phyloP scores from a whole-genome alignment of 2,113 vertebrate species.

The Hippocampus barbouri region DNA sequence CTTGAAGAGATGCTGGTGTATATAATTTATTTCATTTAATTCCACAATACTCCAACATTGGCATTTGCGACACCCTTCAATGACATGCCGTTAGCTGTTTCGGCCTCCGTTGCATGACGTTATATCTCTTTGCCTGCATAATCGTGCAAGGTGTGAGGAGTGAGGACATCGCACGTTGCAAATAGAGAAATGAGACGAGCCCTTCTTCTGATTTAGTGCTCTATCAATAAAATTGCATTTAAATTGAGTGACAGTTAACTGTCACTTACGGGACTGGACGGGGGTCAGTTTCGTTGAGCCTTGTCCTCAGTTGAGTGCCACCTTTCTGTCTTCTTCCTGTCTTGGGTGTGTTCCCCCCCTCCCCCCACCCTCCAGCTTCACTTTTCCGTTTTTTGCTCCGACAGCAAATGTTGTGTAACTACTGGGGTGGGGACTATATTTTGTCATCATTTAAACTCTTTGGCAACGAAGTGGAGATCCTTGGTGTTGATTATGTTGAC shows the following conservation, averaged over 20 bases:
- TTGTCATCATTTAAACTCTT: not conserved
- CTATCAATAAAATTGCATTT: too few relatives aligned
- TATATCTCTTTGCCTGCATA: too few relatives aligned
- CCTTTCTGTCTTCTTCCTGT: not conserved
- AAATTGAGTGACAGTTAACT: not conserved
- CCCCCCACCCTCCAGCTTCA: not conserved
- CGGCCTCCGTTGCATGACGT: too few relatives aligned
- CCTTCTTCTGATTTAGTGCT: too few relatives aligned
- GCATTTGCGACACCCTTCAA: too few relatives aligned
- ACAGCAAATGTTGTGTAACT: not conserved
- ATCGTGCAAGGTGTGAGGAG: too few relatives aligned
- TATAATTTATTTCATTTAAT: too few relatives aligned
- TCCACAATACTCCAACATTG: too few relatives aligned
- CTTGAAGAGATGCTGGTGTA: too few relatives aligned
- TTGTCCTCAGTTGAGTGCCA: not conserved
- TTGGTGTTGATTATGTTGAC: not conserved
- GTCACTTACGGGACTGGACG: not conserved
- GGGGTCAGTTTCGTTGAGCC: not conserved
- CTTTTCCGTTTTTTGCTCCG: not conserved
- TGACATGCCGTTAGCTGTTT: too few relatives aligned
- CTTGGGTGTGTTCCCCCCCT: not conserved
- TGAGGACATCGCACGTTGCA: too few relatives aligned
- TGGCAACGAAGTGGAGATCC: not conserved
- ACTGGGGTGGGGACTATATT: not conserved
- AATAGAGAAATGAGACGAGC: too few relatives aligned